Conservation (phyloP, 2,888 invertebrate genomes). For the Chrysomela aeneicollis region DNA sequence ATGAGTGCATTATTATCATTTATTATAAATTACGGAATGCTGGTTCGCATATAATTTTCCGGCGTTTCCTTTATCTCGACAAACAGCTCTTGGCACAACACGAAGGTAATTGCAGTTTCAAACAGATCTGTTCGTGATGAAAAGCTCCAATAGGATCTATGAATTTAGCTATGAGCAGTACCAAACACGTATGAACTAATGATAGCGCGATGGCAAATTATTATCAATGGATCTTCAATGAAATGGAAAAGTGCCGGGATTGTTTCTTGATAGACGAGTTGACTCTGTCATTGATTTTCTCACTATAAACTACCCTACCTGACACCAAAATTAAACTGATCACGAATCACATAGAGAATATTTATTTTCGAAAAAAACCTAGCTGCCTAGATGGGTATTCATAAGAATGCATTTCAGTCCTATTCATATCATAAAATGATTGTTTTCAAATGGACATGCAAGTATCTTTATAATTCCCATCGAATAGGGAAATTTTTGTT, state of each 20-base stretch:
- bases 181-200: neutral
- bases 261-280: neutral
- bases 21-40: neutral
- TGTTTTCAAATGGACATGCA: too few relatives aligned
- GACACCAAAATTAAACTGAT: too few relatives aligned
- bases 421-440: too few relatives aligned
- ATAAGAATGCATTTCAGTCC: too few relatives aligned
- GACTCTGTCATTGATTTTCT: too few relatives aligned
- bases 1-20: constrained; percentile 5
- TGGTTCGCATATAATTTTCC: constrained; percentile 3
- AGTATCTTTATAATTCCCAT: too few relatives aligned
- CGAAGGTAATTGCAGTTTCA: constrained; percentile 1
- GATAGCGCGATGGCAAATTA: neutral
- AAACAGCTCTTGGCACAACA: constrained; percentile 4
- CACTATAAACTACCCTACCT: too few relatives aligned
- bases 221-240: neutral
- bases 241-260: neutral
- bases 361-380: too few relatives aligned
- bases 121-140: neutral
- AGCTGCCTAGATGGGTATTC: too few relatives aligned
- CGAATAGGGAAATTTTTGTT: too few relatives aligned
- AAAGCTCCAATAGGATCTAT: neutral
- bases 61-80: neutral
- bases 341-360: too few relatives aligned
- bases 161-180: neutral